phyloP scores from a whole-genome alignment of 2,797 vertebrate species.

The Gambusia yucatana region DNA sequence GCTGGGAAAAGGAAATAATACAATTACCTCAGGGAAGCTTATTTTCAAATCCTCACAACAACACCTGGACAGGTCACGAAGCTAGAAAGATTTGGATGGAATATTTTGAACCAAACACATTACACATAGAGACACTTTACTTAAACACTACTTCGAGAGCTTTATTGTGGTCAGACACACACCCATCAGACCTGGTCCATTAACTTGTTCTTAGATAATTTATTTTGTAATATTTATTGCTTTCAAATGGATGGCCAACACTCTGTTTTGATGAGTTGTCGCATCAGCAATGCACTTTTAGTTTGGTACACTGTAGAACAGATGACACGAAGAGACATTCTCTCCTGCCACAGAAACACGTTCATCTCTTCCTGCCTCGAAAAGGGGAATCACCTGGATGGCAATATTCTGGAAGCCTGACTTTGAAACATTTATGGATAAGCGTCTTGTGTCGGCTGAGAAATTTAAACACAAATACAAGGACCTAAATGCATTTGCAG shows the following conservation, averaged over 20 bases:
- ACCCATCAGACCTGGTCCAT: conserved; percentile 70
- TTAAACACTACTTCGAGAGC: conserved; percentile 13
- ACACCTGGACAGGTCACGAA: conserved; percentile 9
- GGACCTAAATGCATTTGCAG: conserved; percentile 23
- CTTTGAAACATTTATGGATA: conserved; percentile 25
- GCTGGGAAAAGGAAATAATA: conserved; percentile 73
- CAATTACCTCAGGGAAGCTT: conserved; percentile 35
- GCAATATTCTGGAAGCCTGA: conserved; percentile 27
- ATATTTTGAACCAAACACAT: conserved; percentile 21
- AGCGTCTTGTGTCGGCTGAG: conserved; percentile 17
- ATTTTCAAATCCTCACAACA: conserved; percentile 9
- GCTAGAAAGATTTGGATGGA: conserved; percentile 8
- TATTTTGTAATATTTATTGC: conserved; percentile 83
- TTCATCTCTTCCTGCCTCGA: conserved; percentile 16
- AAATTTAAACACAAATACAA: conserved; percentile 21
- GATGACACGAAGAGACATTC: conserved; percentile 4
- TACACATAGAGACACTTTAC: background rate
- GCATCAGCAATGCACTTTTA: conserved; percentile 35
- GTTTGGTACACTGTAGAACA: conserved; percentile 14
- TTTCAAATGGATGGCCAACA: conserved; percentile 45
- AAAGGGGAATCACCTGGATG: conserved; percentile 21
- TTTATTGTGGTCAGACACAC: conserved; percentile 33
- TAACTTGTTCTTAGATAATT: conserved; percentile 70
- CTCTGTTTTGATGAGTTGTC: conserved; percentile 50
- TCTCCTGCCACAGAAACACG: conserved; percentile 9